Percentiles rank a stretch among this genome's conserved stretches.
phyloP scores from a whole-genome alignment of 2,888 invertebrate genomes.

The Julus scanicus region DNA sequence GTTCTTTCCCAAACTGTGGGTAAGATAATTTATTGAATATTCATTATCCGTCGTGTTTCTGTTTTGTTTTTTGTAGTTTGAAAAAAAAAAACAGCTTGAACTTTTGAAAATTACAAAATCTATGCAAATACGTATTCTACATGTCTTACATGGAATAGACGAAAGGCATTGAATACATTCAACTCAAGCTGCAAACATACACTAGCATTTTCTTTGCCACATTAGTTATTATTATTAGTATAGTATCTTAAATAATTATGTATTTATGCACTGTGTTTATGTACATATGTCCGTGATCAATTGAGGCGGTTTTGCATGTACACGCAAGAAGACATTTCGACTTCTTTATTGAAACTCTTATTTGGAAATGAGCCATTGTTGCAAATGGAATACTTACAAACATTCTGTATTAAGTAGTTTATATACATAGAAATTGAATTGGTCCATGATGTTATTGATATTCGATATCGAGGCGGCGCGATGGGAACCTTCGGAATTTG shows the following conservation, averaged over 20 bases:
- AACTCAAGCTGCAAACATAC: not conserved
- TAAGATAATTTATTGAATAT: not conserved
- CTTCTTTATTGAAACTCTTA: not conserved
- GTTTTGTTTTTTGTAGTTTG: not conserved
- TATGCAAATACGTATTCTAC: not conserved
- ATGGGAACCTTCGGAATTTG: not conserved
- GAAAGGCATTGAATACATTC: not conserved
- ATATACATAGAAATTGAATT: not conserved
- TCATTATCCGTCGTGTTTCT: too few species aligned
- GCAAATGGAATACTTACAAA: not conserved
- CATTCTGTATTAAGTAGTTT: not conserved
- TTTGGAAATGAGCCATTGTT: not conserved
- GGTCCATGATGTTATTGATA: not conserved
- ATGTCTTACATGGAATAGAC: not conserved
- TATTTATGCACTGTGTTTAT: not conserved
- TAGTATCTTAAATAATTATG: not conserved
- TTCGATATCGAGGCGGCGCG: slow-evolving; percentile 23
- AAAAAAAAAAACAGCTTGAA: not conserved
- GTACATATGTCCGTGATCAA: not conserved
- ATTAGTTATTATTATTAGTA: not conserved
- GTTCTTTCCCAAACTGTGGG: not conserved
- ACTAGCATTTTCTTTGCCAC: not conserved
- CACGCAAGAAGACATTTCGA: not conserved
- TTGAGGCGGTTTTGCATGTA: not conserved
- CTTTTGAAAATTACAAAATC: not conserved